Conservation (phyloP, 2,113 vertebrate genomes). For the Neoarius graeffei region DNA sequence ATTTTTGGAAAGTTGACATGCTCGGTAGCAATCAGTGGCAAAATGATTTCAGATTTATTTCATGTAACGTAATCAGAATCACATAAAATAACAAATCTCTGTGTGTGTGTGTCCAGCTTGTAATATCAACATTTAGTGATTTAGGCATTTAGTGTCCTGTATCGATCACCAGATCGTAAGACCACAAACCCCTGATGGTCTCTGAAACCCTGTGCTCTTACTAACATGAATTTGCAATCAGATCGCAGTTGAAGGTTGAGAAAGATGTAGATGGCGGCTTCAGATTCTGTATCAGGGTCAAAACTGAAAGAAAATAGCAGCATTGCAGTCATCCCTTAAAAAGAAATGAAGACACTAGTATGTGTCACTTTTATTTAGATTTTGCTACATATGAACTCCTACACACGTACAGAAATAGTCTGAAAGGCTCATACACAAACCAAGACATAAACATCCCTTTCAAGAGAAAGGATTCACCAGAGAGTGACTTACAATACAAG, state of each 20-base stretch:
- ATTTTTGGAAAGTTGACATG: neutral
- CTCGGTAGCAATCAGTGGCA: neutral
- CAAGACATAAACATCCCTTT: neutral
- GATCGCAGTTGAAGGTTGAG: neutral
- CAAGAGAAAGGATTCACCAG: neutral
- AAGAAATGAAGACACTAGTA: neutral
- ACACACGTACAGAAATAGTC: conserved; percentile 12
- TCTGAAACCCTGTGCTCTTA: neutral
- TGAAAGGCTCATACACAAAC: neutral
- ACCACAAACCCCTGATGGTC: neutral
- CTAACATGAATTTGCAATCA: neutral
- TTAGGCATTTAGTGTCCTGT: neutral
- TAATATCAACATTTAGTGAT: neutral
- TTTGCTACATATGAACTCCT: conserved; percentile 18
- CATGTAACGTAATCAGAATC: neutral
- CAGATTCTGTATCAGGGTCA: neutral
- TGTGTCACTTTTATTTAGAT: conserved; percentile 7
- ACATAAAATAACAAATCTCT: neutral
- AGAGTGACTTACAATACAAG: too few species aligned
- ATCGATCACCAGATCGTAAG: neutral
- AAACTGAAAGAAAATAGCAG: neutral
- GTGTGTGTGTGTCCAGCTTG: neutral
- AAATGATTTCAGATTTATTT: neutral
- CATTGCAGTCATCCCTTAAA: neutral
- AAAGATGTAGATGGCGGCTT: neutral